phyloP scores from a whole-genome alignment of 2,113 vertebrate species.

The Haemorhous mexicanus region DNA sequence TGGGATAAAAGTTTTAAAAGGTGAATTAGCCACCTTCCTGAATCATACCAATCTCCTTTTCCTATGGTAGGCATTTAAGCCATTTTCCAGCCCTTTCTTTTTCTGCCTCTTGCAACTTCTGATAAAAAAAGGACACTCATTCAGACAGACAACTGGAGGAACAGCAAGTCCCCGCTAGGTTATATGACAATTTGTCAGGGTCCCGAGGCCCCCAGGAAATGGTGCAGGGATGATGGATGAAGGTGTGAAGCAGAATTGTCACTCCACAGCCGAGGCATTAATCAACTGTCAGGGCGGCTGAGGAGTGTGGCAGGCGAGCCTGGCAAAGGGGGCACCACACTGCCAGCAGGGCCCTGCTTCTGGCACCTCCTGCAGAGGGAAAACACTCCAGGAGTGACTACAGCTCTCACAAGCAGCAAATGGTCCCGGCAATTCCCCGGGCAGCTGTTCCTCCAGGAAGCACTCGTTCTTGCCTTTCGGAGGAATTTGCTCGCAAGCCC shows the following conservation, averaged over 20 bases:
- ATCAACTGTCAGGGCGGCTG: conserved; percentile 55
- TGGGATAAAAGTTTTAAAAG: not conserved
- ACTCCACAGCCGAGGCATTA: conserved; percentile 57
- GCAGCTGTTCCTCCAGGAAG: not conserved
- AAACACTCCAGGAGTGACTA: not conserved
- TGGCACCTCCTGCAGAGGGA: not conserved
- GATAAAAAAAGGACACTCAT: not conserved
- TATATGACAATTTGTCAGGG: conserved; percentile 51
- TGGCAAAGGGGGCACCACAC: not conserved
- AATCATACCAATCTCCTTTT: not conserved
- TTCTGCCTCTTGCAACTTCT: not conserved
- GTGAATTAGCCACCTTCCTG: not conserved
- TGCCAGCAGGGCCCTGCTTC: not conserved
- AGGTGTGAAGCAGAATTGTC: conserved; percentile 54
- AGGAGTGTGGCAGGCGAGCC: not conserved
- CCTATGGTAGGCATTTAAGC: not conserved
- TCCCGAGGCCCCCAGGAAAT: conserved; percentile 52
- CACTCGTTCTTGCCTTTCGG: not conserved
- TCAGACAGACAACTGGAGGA: not conserved
- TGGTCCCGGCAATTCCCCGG: not conserved
- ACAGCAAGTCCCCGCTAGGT: not conserved
- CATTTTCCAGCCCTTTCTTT: not conserved
- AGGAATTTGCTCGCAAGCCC: not conserved
- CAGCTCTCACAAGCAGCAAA: not conserved
- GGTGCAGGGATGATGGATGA: conserved; percentile 64